Conservation (phyloP, 2,797 vertebrate species). For the Naso thynnoides region DNA sequence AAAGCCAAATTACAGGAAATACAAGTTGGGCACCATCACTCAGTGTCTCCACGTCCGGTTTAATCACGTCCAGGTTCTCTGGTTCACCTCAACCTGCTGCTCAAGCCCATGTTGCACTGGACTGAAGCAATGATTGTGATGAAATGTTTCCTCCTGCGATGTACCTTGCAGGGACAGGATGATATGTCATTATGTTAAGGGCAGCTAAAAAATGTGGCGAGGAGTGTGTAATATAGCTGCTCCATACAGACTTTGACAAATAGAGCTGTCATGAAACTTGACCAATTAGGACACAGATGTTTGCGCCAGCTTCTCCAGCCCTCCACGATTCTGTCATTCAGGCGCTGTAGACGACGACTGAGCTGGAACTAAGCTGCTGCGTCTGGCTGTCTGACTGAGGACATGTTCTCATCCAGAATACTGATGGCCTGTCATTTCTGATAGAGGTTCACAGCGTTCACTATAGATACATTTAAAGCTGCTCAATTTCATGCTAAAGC, state of each 20-base stretch:
- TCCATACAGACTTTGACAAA: conserved; percentile 58
- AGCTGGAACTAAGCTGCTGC: conserved; percentile 53
- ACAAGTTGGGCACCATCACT: conserved; percentile 35
- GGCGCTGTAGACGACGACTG: conserved; percentile 28
- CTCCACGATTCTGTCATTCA: conserved; percentile 34
- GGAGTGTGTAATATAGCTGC: conserved; percentile 29
- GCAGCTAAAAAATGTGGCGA: conserved; percentile 51
- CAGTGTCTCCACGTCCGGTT: conserved; percentile 43
- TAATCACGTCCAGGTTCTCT: conserved; percentile 48
- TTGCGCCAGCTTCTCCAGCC: conserved; percentile 45
- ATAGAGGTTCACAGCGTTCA: conserved; percentile 27
- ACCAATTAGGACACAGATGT: conserved; percentile 63
- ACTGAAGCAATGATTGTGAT: conserved; percentile 33
- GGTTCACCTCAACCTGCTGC: conserved; percentile 47
- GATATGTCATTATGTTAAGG: conserved; percentile 61
- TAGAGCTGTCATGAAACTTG: conserved; percentile 50
- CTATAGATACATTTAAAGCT: conserved; percentile 51
- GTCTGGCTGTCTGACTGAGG: conserved; percentile 53
- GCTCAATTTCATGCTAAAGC: conserved; percentile 63
- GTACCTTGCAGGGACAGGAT: conserved; percentile 43
- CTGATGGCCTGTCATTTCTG: conserved; percentile 57
- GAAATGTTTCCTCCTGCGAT: conserved; percentile 40
- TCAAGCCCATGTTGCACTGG: conserved; percentile 4
- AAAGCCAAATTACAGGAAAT: conserved; percentile 51
- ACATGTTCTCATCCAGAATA: conserved; percentile 46